phyloP scores from a whole-genome alignment of 1,140 invertebrate genomes.

The Zaprionus capensis region DNA sequence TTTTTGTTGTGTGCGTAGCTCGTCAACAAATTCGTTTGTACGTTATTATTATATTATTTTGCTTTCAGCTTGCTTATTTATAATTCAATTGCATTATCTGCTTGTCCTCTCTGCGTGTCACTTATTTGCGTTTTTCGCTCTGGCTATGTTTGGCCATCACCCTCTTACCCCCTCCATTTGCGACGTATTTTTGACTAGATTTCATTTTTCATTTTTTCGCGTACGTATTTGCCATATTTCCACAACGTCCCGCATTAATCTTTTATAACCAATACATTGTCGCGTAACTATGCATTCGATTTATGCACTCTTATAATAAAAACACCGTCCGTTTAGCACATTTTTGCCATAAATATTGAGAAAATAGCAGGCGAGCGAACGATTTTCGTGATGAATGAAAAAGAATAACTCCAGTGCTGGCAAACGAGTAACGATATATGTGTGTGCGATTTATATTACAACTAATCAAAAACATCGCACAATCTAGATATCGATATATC shows the following conservation, averaged over 20 bases:
- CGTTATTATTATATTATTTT: slow-evolving; percentile 47
- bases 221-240: slow-evolving; percentile 44
- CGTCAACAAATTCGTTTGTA: slow-evolving; percentile 26
- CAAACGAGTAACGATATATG: neutral
- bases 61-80: slow-evolving; percentile 54
- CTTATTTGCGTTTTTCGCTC: slow-evolving; percentile 76
- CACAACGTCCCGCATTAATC: slow-evolving; percentile 9
- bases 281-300: slow-evolving; percentile 20
- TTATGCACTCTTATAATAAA: slow-evolving; percentile 35
- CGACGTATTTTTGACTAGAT: slow-evolving; percentile 69
- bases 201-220: slow-evolving; percentile 65
- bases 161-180: slow-evolving; percentile 58
- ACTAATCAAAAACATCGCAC: neutral
- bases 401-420: slow-evolving; percentile 36
- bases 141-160: slow-evolving; percentile 55
- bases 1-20: slow-evolving; percentile 41
- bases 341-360: slow-evolving; percentile 66
- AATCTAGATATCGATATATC: slow-evolving; percentile 25
- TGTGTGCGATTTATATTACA: neutral
- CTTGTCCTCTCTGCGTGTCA: slow-evolving; percentile 67
- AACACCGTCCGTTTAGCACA: slow-evolving; percentile 52
- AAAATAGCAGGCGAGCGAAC: slow-evolving; percentile 44
- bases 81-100: slow-evolving; percentile 51
- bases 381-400: slow-evolving; percentile 53
- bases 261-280: slow-evolving; percentile 27